phyloP scores from a whole-genome alignment of 2,888 invertebrate species.

The Melikaiella ostensackeni region DNA sequence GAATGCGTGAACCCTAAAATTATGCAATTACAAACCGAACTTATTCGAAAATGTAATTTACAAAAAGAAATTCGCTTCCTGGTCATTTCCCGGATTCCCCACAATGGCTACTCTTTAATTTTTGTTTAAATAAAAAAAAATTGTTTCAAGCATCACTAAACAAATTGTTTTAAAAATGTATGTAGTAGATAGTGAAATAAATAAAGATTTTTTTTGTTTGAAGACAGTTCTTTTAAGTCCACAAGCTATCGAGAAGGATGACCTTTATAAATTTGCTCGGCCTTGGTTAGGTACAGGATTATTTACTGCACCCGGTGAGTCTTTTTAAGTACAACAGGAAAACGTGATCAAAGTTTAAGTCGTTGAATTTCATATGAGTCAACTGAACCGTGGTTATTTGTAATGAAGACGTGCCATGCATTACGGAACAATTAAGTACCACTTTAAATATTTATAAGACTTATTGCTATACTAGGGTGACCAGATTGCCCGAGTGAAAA shows the following conservation, averaged over 20 bases:
- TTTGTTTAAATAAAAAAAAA: too few relatives aligned
- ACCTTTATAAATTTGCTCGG: conserved; percentile 57
- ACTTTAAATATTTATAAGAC: not conserved
- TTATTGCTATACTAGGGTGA: too few relatives aligned
- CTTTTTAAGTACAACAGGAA: conserved; percentile 20
- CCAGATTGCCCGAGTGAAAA: too few relatives aligned
- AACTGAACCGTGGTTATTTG: not conserved
- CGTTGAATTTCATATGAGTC: conserved; percentile 50
- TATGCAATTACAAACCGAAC: too few relatives aligned
- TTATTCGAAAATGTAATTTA: too few relatives aligned
- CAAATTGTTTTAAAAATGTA: not conserved
- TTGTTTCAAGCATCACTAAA: too few relatives aligned
- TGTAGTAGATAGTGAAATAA: not conserved
- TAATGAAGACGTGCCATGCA: conserved; percentile 41
- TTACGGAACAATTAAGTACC: not conserved
- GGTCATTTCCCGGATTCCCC: too few relatives aligned
- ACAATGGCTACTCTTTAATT: too few relatives aligned
- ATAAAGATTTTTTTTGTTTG: conserved; percentile 33
- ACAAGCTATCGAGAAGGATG: conserved; percentile 63
- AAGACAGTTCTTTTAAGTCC: conserved; percentile 60
- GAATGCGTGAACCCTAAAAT: too few relatives aligned
- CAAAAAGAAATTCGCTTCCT: too few relatives aligned
- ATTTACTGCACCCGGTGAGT: conserved; percentile 64
- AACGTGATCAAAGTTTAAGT: conserved; percentile 63
- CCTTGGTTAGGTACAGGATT: conserved; percentile 65